Conservation (phyloP, 2,797 vertebrate species). For the Astyanax mexicanus region DNA sequence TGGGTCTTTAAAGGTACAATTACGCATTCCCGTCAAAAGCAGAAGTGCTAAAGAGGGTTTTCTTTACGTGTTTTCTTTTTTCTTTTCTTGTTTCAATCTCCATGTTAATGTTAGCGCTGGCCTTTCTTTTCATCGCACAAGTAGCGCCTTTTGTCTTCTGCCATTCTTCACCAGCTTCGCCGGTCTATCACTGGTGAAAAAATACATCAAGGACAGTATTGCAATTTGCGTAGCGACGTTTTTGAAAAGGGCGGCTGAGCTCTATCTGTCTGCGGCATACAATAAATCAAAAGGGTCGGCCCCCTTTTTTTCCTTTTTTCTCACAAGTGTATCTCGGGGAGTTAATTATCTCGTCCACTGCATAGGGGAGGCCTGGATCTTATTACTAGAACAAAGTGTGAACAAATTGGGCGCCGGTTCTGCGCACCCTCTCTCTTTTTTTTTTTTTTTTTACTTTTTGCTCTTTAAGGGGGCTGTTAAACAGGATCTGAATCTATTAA, state of each 20-base stretch:
- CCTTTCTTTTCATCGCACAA: constrained; percentile 16
- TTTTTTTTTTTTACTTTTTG: constrained; percentile 57
- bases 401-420: constrained; percentile 81
- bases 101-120: constrained; percentile 36
- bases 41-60: not conserved
- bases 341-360: constrained; percentile 82
- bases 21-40: constrained; percentile 11
- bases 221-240: constrained; percentile 65
- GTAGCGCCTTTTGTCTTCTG: constrained; percentile 19
- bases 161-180: constrained; percentile 42
- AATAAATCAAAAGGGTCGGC: constrained; percentile 70
- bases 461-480: constrained; percentile 69
- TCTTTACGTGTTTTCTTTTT: not conserved
- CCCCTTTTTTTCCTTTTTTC: too few species aligned
- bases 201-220: constrained; percentile 66
- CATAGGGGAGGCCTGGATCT: constrained; percentile 77
- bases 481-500: constrained; percentile 72
- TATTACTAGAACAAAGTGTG: constrained; percentile 84
- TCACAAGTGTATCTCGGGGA: constrained; percentile 73
- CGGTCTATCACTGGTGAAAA: constrained; percentile 60
- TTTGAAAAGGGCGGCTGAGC: constrained; percentile 59
- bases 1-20: not conserved
- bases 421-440: constrained; percentile 60
- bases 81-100: too few species aligned
- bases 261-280: constrained; percentile 58